Conservation (phyloP, 2,113 vertebrate genomes). For the Tachysurus fulvidraco region DNA sequence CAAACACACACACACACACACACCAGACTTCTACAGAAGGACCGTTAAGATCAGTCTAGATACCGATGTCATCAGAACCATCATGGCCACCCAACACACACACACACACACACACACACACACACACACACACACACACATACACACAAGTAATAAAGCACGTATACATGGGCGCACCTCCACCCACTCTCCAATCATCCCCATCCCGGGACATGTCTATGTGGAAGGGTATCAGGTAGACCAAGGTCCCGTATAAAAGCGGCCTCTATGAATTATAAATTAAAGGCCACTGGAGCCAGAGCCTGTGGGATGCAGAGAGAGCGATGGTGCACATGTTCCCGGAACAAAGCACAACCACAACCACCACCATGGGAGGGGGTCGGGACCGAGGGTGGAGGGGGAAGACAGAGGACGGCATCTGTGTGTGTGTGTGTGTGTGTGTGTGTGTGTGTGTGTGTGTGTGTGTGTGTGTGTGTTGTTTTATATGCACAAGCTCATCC, state of each 20-base stretch:
- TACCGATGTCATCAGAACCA: constrained; percentile 68
- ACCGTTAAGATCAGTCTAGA: constrained; percentile 63
- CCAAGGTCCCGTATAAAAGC: constrained; percentile 81
- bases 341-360: constrained; percentile 77
- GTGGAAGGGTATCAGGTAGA: constrained; percentile 79
- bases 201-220: constrained; percentile 72
- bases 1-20: constrained; percentile 20
- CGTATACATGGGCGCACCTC: neutral
- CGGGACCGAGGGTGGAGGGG: constrained; percentile 1
- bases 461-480: neutral
- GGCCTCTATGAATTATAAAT: constrained; percentile 86
- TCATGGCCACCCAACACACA: constrained; percentile 54
- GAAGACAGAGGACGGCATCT: constrained; percentile 42
- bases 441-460: constrained; percentile 11
- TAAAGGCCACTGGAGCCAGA: constrained; percentile 80
- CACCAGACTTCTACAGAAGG: constrained; percentile 54
- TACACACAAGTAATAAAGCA: constrained; percentile 68
- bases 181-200: constrained; percentile 60
- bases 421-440: constrained; percentile 32
- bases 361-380: constrained; percentile 59
- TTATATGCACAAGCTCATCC: neutral
- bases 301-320: constrained; percentile 76
- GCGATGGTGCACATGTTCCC: constrained; percentile 75
- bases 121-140: no score
- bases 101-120: constrained; percentile 6